Evolutionary conservation across 2,888 invertebrate species (phyloP), one percentile per base, ranked within the genome.

Genomic region (Tetramorium bicarinatum): DNA sequence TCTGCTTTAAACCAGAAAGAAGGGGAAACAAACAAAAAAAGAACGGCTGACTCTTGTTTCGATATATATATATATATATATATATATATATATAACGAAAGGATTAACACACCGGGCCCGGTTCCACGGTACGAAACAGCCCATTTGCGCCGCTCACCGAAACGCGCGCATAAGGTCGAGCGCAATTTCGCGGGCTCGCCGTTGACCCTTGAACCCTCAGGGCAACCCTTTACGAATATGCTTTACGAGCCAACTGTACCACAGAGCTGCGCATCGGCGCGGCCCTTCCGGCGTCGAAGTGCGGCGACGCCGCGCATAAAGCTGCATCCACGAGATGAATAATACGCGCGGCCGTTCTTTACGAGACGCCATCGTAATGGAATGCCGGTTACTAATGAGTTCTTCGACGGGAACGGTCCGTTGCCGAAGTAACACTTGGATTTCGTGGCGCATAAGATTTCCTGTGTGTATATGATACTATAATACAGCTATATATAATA

Each of bases 351-450:
- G 87, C 87, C 87, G 90, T 93, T 93, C 93, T 93, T 94, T 94
- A 94, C 93, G 93, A 91, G 87, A 85, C 86, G 84, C 85, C 86
- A 90, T 94, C 86, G 90, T 94, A 94, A 94, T 93, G 92, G 93
- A 91, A 93, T 92, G 94, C 93, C 93, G 91, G 91, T 89, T 92
- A 92, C 92, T 94, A 93, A 94, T 93, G 94, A 94, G 92, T 90
- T 75, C 87, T 89, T 91, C 90, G 69, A 76, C 38, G 79, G 38
- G 75, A 41, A 54, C 29, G 47, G 11, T 52, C 49, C 69, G 66
- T 77, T 74, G 82, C 64, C 62, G 66, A 86, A 89, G 82, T 59
- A 82, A 82, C 84, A 82, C 56, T 76, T 81, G 67, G 44, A 69
- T 41, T 47, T n/a, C 49, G 67, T n/a, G 47, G 49, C 29, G 54